These are phyloP conservation scores for Trisateles emortualis DNA, from an alignment of 2,888 invertebrate genomes.

Conservation along the genomic window DNA sequence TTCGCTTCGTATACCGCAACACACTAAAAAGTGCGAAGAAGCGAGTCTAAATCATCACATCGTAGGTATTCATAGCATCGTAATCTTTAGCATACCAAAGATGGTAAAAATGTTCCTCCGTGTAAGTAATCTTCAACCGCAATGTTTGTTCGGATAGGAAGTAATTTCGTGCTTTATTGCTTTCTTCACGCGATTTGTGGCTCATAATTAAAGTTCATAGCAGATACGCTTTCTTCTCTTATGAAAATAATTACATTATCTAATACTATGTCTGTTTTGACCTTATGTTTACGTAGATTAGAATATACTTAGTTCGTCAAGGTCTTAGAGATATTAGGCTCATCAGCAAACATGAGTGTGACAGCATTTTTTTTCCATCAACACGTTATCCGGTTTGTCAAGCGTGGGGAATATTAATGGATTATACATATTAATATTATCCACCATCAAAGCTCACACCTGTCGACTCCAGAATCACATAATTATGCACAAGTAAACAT, in stretches of 20 bases:
- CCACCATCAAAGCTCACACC: conserved; percentile 33
- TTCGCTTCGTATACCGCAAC: conserved; percentile 34
- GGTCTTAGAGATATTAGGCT: conserved; percentile 6
- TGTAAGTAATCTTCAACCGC: conserved; percentile 52
- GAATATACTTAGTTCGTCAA: neutral
- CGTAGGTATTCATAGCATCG: conserved; percentile 34
- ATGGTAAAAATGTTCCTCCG: conserved; percentile 33
- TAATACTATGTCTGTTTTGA: conserved; percentile 24
- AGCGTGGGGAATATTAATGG: conserved; percentile 69
- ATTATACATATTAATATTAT: no score
- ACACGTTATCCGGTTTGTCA: conserved; percentile 67
- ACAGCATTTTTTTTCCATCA: conserved; percentile 13
- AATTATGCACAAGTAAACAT: conserved; percentile 2
- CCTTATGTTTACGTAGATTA: neutral
- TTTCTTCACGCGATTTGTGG: conserved; percentile 72
- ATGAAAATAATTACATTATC: conserved; percentile 51
- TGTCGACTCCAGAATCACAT: conserved; percentile 20
- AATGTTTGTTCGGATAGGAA: conserved; percentile 66
- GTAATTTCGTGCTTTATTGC: conserved; percentile 81
- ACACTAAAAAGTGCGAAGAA: conserved; percentile 19
- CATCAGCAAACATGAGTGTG: conserved; percentile 48
- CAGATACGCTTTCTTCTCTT: conserved; percentile 74
- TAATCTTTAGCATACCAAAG: conserved; percentile 25
- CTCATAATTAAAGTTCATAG: conserved; percentile 71
- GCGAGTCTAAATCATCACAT: conserved; percentile 32